Evolutionary conservation across 2,888 invertebrate genomes (phyloP), one percentile per base, ranked within the genome.

Genomic region (Macaria notata): DNA sequence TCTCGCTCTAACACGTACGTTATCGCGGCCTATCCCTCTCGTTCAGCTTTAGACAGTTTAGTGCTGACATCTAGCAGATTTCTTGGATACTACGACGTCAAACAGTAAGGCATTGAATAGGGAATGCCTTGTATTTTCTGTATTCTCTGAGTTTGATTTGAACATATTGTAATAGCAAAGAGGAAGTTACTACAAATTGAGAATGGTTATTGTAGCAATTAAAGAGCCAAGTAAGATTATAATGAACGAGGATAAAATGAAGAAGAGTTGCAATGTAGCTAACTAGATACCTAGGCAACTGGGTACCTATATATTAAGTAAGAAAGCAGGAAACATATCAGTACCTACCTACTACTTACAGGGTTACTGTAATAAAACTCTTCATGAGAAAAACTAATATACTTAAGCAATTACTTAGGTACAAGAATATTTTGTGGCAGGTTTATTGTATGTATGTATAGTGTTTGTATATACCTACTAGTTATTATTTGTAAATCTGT

Each of bases 41-140:
- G 64, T 41, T 43, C 70, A 52, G 59, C 63, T 60, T 61, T 63
- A 70, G 72, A 69, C 68, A 67, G 68, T 63, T 65, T 19, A 19
- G 72, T 78, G 70, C 70, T 61, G 88, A 88, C 90, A 90, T 89
- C 90, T 90, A 85, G 76, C 69, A 68, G 75, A 78, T 77, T 75
- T 59, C 69, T 62, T 67, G 72, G 68, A 61, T 78, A 86, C 80
- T 81, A 76, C 57, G 59, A 56, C 62, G 59, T 43, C n/a, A 45
- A 55, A 55, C 57, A 41, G 39, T 41, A 36, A 51, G 55, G 49
- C 58, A 54, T 39, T 30, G 38, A 38, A 31, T 9, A 41, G 9
- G 36, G 31, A 30, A 46, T 36, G 46, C 38, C 46, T 45, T 50
- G 33, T 50, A 50, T 29, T n/a, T n/a, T n/a, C n/a, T n/a, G n/a